phyloP scores from a whole-genome alignment of 2,113 vertebrate species.

The Furnarius figulus region DNA sequence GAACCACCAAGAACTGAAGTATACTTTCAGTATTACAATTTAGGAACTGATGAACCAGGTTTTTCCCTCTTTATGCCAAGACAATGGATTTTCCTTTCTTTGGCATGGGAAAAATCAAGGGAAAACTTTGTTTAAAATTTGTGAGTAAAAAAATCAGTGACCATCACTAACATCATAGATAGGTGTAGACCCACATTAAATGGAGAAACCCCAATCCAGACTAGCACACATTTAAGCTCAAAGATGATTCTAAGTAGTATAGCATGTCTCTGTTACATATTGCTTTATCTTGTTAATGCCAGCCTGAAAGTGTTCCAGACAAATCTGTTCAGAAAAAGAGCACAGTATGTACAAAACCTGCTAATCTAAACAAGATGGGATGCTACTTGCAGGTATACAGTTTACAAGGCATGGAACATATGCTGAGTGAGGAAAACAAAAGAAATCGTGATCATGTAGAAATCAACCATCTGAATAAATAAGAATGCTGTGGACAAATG shows the following conservation, averaged over 20 bases:
- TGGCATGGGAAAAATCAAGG: background rate
- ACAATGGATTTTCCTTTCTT: background rate
- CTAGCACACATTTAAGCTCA: background rate
- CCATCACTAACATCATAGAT: background rate
- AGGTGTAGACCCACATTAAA: background rate
- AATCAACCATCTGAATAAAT: background rate
- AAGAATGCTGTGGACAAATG: background rate
- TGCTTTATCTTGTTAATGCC: background rate
- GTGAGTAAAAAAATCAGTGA: background rate
- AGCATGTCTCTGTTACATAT: background rate
- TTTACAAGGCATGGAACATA: constrained; percentile 24
- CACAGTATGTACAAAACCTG: background rate
- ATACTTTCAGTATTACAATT: background rate
- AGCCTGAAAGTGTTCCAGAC: constrained; percentile 13
- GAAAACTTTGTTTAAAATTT: background rate
- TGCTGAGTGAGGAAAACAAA: constrained; percentile 22
- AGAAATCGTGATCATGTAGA: background rate
- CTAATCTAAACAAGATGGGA: background rate
- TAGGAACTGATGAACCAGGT: background rate
- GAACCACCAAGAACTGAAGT: background rate
- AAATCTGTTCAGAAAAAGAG: constrained; percentile 54
- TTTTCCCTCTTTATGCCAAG: background rate
- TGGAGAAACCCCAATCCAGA: background rate
- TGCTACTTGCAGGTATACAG: constrained; percentile 25
- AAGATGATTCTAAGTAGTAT: background rate